Evolutionary conservation across 1,140 invertebrate genomes (phyloP).

Genomic region (Lasioglossum albipes): DNA sequence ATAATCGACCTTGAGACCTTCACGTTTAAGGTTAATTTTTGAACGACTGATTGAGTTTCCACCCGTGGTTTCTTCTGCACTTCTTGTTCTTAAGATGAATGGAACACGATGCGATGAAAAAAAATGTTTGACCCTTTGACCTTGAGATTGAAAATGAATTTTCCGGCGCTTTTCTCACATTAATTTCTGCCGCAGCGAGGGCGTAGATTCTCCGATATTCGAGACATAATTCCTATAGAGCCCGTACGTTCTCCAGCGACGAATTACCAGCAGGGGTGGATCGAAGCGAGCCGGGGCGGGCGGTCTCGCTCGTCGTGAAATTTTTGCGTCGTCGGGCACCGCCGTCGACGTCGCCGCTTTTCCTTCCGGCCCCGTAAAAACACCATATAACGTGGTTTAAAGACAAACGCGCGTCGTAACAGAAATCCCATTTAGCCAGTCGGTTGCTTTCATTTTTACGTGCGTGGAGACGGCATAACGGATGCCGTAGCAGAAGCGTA

Average conservation of each 20-base stretch:
- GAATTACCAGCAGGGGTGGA: neutral
- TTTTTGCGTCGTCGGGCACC: constrained; percentile 6
- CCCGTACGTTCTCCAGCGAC: neutral
- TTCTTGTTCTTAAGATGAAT: too few species aligned
- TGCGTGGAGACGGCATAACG: constrained; percentile 60
- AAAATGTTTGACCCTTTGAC: too few species aligned
- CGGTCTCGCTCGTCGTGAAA: constrained; percentile 5
- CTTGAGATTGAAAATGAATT: too few species aligned
- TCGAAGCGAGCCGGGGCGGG: constrained; percentile 1
- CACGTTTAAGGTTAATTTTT: too few species aligned
- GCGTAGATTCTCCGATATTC: too few species aligned
- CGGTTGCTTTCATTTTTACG: constrained; percentile 37
- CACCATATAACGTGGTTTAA: constrained; percentile 41
- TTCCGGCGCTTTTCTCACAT: too few species aligned
- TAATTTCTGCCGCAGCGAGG: too few species aligned
- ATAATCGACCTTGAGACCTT: too few species aligned
- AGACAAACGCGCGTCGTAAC: constrained; percentile 42
- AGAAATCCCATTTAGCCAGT: constrained; percentile 37
- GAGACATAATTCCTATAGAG: too few species aligned
- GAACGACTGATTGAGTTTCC: too few species aligned
- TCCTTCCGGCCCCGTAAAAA: constrained; percentile 47
- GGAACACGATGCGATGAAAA: too few species aligned
- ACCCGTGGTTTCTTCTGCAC: too few species aligned
- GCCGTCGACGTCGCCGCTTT: constrained; percentile 23
- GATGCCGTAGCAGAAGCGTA: constrained; percentile 32